These are phyloP conservation scores for Drosophila aldrichi DNA, from an alignment of 2,888 invertebrate genomes.

Conservation along the genomic window DNA sequence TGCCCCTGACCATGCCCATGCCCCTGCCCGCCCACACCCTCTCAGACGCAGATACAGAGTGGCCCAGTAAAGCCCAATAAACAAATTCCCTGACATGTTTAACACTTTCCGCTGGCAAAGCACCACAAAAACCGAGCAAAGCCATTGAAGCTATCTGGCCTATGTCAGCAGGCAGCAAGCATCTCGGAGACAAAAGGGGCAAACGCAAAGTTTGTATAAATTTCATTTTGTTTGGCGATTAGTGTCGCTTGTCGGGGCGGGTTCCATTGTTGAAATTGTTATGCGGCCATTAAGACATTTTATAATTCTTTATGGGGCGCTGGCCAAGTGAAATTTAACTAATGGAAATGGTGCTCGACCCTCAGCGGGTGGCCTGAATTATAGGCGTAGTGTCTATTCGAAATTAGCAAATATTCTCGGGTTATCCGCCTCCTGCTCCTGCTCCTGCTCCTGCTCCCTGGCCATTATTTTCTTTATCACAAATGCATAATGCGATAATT, in stretches of 20 bases:
- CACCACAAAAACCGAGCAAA: constrained; percentile 57
- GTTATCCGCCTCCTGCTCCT: neutral
- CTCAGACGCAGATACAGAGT: neutral
- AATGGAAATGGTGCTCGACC: constrained; percentile 59
- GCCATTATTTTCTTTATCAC: constrained; percentile 54
- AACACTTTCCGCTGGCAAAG: constrained; percentile 79
- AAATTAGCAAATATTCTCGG: constrained; percentile 55
- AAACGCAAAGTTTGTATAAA: constrained; percentile 75
- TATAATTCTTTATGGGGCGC: constrained; percentile 76
- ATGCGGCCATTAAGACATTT: constrained; percentile 79
- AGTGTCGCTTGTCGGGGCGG: constrained; percentile 73
- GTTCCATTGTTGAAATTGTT: constrained; percentile 77
- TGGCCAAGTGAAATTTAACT: constrained; percentile 61
- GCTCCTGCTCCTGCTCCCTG: neutral
- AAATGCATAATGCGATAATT: constrained; percentile 71
- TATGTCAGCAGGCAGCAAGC: constrained; percentile 63
- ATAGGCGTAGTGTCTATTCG: constrained; percentile 7
- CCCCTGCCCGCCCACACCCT: neutral
- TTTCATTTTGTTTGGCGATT: constrained; percentile 82
- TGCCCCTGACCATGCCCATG: constrained; percentile 47
- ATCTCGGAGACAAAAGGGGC: constrained; percentile 45
- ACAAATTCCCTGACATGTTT: constrained; percentile 82
- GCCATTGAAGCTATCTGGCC: constrained; percentile 68
- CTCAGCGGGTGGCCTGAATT: constrained; percentile 26
- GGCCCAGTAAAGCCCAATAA: constrained; percentile 70